Percentiles rank a stretch among this genome's conserved stretches.
phyloP scores from a whole-genome alignment of 2,888 invertebrate species.

The Leptogaster cylindrica region DNA sequence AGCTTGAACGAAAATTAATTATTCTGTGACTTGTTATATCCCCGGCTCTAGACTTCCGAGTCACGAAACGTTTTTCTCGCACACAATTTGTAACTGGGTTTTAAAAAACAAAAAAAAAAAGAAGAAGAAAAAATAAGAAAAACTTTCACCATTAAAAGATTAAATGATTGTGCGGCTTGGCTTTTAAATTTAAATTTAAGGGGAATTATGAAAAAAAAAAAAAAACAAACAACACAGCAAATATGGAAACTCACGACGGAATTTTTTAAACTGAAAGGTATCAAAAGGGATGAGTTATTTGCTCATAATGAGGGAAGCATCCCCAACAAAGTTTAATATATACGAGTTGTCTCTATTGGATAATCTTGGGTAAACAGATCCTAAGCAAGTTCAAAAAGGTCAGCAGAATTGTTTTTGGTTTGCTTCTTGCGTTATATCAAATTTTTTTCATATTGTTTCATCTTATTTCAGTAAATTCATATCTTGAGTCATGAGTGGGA shows the following conservation, averaged over 20 bases:
- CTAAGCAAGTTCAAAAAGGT: constrained; percentile 31
- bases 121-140: too few relatives aligned
- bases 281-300: constrained; percentile 30
- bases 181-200: too few relatives aligned
- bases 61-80: too few relatives aligned
- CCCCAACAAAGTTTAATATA: constrained; percentile 10
- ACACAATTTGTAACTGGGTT: constrained; percentile 9
- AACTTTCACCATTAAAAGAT: constrained; percentile 26
- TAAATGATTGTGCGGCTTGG: constrained; percentile 32
- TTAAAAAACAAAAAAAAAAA: too few relatives aligned
- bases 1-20: constrained; percentile 36
- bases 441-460: background rate
- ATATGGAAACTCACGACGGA: constrained; percentile 12
- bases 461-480: constrained; percentile 2
- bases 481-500: too few relatives aligned
- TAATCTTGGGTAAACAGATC: constrained; percentile 33
- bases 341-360: constrained; percentile 7
- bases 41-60: background rate
- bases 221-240: too few relatives aligned
- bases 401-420: constrained; percentile 15
- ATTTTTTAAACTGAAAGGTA: background rate
- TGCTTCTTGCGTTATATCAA: too few relatives aligned
- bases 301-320: constrained; percentile 30
- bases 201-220: constrained; percentile 1
- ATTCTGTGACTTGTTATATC: constrained; percentile 24